Conservation (phyloP, 1,140 invertebrate species). For the Sarcophaga bullata region DNA sequence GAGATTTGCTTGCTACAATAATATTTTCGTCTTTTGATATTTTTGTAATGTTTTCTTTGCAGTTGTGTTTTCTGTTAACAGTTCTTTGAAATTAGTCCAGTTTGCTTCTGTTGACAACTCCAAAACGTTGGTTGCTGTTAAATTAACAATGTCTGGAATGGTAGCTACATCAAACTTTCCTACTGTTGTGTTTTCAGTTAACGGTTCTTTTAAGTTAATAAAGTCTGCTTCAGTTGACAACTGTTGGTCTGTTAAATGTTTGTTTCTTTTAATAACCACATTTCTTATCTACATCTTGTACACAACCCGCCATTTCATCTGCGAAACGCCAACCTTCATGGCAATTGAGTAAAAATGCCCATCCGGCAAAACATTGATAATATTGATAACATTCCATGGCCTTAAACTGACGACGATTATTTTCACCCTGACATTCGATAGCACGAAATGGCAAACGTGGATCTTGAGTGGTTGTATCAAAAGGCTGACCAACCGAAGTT, state of each 20-base stretch:
- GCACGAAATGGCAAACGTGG: conserved; percentile 25
- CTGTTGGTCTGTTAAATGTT: background rate
- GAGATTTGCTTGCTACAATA: too few species aligned
- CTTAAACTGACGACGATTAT: background rate
- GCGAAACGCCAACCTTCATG: background rate
- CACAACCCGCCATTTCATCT: background rate
- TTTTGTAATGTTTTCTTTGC: background rate
- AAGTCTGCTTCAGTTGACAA: background rate
- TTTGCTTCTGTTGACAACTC: background rate
- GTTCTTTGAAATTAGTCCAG: background rate
- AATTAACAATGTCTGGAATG: too few species aligned
- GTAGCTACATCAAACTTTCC: too few species aligned
- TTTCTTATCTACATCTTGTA: conserved; percentile 1
- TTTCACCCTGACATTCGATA: background rate
- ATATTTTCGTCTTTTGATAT: too few species aligned
- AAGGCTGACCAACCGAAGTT: background rate
- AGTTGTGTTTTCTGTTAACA: background rate
- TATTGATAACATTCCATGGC: conserved; percentile 27
- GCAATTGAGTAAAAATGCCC: conserved; percentile 29
- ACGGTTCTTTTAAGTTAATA: background rate
- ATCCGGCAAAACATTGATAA: conserved; percentile 31
- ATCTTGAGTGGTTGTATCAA: background rate
- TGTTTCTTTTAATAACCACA: background rate
- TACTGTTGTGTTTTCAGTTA: background rate
- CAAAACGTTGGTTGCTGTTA: background rate